Evolutionary conservation across 2,888 invertebrate genomes (phyloP).

Genomic region (Dysmachus trigonus): DNA sequence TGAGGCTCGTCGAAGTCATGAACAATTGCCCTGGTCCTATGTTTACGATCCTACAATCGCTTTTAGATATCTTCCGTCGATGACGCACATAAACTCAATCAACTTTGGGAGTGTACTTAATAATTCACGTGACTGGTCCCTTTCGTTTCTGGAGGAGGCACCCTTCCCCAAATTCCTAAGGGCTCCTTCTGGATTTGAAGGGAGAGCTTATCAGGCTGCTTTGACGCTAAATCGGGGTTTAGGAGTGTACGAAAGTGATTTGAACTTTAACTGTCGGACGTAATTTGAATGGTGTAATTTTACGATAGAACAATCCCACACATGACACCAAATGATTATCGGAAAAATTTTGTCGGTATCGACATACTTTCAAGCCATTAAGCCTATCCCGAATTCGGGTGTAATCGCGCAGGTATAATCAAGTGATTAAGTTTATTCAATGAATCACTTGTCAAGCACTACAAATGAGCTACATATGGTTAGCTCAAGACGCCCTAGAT

Average conservation of each 20-base stretch:
- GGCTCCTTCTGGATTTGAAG: neutral
- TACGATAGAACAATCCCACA: neutral
- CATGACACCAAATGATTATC: constrained; percentile 5
- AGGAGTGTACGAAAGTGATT: neutral
- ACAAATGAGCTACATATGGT: constrained; percentile 25
- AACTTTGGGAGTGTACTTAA: neutral
- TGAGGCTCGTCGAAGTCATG: neutral
- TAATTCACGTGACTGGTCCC: neutral
- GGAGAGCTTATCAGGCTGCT: neutral
- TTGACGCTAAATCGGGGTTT: neutral
- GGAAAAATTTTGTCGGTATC: neutral
- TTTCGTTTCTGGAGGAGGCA: neutral
- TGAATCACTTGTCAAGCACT: constrained; percentile 36
- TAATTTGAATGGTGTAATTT: neutral
- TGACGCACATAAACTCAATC: neutral
- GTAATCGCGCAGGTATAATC: constrained; percentile 34
- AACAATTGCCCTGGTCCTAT: neutral
- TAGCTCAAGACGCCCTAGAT: neutral
- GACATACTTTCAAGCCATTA: neutral
- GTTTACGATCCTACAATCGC: neutral
- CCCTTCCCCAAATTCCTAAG: neutral
- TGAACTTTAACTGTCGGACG: neutral
- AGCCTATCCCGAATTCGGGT: neutral
- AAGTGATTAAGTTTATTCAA: constrained; percentile 34
- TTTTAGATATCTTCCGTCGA: neutral